Evolutionary conservation across 2,113 vertebrate species (phyloP).

Genomic region (Larimichthys polyactis): DNA sequence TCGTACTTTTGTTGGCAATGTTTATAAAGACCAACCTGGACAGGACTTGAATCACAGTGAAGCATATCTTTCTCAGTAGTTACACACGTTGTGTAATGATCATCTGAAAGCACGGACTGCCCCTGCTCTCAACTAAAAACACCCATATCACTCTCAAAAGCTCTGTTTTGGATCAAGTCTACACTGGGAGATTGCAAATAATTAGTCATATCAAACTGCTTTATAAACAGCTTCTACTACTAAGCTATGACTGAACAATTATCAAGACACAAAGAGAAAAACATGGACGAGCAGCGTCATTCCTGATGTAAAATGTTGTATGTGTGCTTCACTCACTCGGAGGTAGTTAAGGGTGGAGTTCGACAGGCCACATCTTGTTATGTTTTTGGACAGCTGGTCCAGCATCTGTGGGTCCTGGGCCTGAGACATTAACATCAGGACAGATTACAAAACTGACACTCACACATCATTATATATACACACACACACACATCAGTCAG

Average conservation of each 20-base stretch:
- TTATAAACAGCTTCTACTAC: neutral
- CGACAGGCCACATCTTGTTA: constrained; percentile 97
- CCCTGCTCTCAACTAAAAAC: too few species aligned
- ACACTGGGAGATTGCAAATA: neutral
- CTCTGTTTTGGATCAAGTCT: neutral
- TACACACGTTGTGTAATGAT: neutral
- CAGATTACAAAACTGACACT: neutral
- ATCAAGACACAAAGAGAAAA: neutral
- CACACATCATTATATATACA: neutral
- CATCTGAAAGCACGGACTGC: neutral
- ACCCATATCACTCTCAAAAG: neutral
- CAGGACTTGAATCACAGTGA: neutral
- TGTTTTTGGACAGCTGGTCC: constrained; percentile 99
- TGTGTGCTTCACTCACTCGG: constrained; percentile 86
- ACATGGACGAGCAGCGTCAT: neutral
- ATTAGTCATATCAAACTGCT: neutral
- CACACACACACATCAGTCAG: neutral
- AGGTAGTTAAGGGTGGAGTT: constrained; percentile 99
- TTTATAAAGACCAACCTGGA: too few species aligned
- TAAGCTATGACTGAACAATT: neutral
- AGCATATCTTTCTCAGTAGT: too few species aligned
- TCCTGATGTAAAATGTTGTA: neutral
- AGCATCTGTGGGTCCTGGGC: constrained; percentile 99
- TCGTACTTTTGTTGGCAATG: neutral
- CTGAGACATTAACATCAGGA: constrained; percentile 71